Percentiles rank a stretch among this genome's conserved stretches.
Evolutionary conservation across 2,888 invertebrate species (phyloP).

Genomic region (Leptothorax acervorum): DNA sequence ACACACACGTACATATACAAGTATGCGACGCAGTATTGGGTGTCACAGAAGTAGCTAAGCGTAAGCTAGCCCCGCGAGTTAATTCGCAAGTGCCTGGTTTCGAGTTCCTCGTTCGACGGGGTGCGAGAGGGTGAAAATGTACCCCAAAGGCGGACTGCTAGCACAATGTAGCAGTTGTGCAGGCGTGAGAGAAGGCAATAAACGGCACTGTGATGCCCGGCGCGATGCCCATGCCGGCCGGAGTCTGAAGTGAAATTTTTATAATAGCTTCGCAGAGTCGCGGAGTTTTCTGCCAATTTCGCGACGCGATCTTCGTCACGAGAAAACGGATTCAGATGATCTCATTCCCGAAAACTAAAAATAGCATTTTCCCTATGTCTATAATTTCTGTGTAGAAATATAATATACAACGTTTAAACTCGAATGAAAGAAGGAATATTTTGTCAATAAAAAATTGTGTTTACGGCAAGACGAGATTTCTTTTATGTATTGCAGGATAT

Average conservation of each 20-base stretch:
- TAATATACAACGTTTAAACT: background rate
- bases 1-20: slow-evolving; percentile 24
- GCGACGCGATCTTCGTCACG: background rate
- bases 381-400: background rate
- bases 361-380: background rate
- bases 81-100: slow-evolving; percentile 57
- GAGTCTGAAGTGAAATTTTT: slow-evolving; percentile 16
- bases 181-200: slow-evolving; percentile 2
- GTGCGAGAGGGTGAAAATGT: slow-evolving; percentile 52
- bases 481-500: background rate
- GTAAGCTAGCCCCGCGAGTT: slow-evolving; percentile 36
- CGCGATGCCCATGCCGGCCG: background rate
- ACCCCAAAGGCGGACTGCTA: background rate
- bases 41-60: slow-evolving; percentile 45
- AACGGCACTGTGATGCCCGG: slow-evolving; percentile 6
- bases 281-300: slow-evolving; percentile 21
- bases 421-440: background rate
- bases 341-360: background rate
- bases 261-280: background rate
- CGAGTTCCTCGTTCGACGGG: slow-evolving; percentile 44
- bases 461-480: background rate
- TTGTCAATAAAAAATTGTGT: background rate
- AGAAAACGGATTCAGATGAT: background rate
- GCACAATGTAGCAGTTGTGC: background rate
- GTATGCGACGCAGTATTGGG: slow-evolving; percentile 34